Conservation (phyloP, 2,888 invertebrate species). For the Fragum fragum region DNA sequence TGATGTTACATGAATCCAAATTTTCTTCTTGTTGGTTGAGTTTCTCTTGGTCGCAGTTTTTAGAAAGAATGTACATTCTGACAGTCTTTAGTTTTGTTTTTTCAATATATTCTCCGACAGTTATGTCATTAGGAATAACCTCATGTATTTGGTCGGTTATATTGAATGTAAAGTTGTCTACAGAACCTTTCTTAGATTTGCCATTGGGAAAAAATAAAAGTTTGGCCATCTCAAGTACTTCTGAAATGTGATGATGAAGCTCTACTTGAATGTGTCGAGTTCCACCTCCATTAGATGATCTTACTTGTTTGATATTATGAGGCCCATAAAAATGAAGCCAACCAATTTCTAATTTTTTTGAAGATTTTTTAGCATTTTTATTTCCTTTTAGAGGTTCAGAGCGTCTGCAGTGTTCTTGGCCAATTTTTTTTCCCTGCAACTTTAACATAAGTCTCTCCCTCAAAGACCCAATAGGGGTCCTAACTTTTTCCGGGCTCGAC, state of each 20-base stretch:
- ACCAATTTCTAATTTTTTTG: constrained; percentile 13
- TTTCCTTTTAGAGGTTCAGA: neutral
- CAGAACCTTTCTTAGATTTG: constrained; percentile 19
- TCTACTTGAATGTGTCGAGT: neutral
- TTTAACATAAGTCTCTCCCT: neutral
- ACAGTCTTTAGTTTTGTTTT: neutral
- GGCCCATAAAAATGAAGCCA: neutral
- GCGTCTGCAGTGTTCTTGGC: neutral
- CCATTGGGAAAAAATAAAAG: constrained; percentile 16
- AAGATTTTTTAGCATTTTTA: constrained; percentile 12
- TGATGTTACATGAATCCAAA: neutral
- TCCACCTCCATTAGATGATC: constrained; percentile 26
- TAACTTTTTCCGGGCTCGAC: neutral
- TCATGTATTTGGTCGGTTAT: constrained; percentile 5
- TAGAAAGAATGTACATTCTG: neutral
- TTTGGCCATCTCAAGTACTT: neutral
- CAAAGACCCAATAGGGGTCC: neutral
- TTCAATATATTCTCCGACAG: too few species aligned
- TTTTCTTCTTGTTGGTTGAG: neutral
- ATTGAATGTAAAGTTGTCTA: constrained; percentile 6
- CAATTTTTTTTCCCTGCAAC: neutral
- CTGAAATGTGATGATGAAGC: neutral
- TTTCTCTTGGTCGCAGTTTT: too few species aligned
- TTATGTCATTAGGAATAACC: too few species aligned
- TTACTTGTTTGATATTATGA: constrained; percentile 4